Base-by-base conservation (phyloP, 2,888 invertebrate genomes). In the Zeuzera pyrina region DNA sequence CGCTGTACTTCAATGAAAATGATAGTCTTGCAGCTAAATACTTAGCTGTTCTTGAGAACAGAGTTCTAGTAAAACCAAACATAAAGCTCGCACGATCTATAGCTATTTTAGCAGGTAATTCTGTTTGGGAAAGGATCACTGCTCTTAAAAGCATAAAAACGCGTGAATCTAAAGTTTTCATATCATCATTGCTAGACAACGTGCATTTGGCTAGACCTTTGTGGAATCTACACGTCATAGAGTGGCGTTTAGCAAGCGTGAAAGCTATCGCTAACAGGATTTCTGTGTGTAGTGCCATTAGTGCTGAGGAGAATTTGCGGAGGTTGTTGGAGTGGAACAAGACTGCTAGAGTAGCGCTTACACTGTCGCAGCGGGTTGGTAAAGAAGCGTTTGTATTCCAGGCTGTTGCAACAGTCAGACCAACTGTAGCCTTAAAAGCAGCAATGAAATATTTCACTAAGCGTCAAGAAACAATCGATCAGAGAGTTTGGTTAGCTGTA, bases 1-100 rank as follows among this genome's bases (percentile, higher is more conserved):
- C 43, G 2, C 19, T 72, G 29, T 77, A 69, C 38, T 77, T 73
- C 37, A 44, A 43, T 8, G 73, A 68, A 41, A 23, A 49, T 0
- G 39, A 49, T 2, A 72, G 65, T 7, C 38, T 76, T 2, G 55
- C 58, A 2, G 42, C 44, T 2, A 35, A 41, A 4, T 49, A 64
- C 21, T 35, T 45, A 3, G 14, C 16, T 4, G 16, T 34, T 3
- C 27, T 57, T 30, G 36, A 43, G 16, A 31, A 34, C 11, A 28
- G 33, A 4, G 30, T 41, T 7, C 28, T 24, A 5, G 2, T 6
- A 4, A 33, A 35, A 25, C 36, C 35, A 2, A 40, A 42, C 12
- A 24, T 30, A 15, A 30, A 30, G 19, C 32, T 52, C 1, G 49
- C 48, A 2, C 42, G 49, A 19, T 35, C 49, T 0, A 15, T 52